Conservation (phyloP, 2,888 invertebrate species). For the Germaria angustata region DNA sequence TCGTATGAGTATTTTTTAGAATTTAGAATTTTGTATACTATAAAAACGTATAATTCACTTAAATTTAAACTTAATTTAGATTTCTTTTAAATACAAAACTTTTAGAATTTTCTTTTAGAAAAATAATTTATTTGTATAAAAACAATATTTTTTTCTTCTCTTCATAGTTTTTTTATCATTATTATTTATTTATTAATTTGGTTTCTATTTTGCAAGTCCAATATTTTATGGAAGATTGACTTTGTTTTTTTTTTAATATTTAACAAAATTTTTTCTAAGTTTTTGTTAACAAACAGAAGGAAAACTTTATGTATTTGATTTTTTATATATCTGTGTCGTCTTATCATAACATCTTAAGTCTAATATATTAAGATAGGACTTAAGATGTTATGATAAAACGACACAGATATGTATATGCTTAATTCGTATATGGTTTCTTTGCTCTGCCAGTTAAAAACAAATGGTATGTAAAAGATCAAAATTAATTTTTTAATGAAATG, state of each 20-base stretch:
- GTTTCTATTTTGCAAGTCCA: conserved; percentile 38
- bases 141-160: not conserved
- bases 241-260: conserved; percentile 1
- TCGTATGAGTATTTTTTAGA: conserved; percentile 7
- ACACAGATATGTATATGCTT: too few relatives aligned
- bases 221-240: conserved; percentile 58
- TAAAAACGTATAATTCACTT: conserved; percentile 45
- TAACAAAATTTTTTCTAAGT: not conserved
- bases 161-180: too few relatives aligned
- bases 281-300: not conserved
- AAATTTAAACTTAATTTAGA: conserved; percentile 50
- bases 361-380: too few relatives aligned
- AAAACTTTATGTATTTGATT: too few relatives aligned
- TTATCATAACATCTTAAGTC: too few relatives aligned
- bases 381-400: too few relatives aligned
- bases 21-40: conserved; percentile 19
- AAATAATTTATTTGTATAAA: conserved; percentile 52
- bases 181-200: too few relatives aligned
- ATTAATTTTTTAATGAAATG: not conserved
- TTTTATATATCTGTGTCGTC: too few relatives aligned
- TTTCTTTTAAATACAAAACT: conserved; percentile 25
- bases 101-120: conserved; percentile 51
- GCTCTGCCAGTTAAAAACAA: too few relatives aligned
- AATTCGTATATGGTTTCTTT: too few relatives aligned
- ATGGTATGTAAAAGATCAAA: not conserved